Conservation (phyloP, 64 coral and sea anemone genomes). For the Pocillopora verrucosa region DNA sequence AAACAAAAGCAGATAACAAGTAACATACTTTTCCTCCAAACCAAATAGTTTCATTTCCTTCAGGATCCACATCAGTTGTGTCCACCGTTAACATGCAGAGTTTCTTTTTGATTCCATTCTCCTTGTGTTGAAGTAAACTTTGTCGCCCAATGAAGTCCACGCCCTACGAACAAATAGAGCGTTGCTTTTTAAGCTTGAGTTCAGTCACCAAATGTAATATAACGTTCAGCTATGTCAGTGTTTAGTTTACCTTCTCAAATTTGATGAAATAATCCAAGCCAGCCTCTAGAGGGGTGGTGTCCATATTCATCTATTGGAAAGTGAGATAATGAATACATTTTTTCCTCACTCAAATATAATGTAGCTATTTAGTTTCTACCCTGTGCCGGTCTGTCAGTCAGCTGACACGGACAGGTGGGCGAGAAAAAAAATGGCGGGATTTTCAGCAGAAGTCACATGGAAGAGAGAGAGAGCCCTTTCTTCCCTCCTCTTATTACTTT, state of each 20-base stretch:
- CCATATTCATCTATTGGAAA: slow-evolving; percentile 90
- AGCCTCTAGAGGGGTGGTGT: slow-evolving; percentile 86
- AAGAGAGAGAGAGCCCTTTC: too few species aligned
- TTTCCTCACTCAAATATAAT: neutral
- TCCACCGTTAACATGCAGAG: slow-evolving; percentile 86
- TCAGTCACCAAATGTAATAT: neutral
- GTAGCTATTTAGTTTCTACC: neutral
- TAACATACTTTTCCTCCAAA: slow-evolving; percentile 86
- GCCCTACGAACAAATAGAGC: slow-evolving; percentile 45
- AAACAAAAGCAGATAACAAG: neutral
- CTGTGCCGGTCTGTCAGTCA: too few species aligned
- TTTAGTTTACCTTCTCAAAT: slow-evolving; percentile 74
- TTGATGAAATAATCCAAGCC: slow-evolving; percentile 90
- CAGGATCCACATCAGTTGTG: slow-evolving; percentile 92
- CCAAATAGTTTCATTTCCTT: slow-evolving; percentile 97
- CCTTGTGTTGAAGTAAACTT: slow-evolving; percentile 70
- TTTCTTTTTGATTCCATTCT: slow-evolving; percentile 79
- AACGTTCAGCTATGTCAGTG: too few species aligned
- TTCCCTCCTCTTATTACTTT: too few species aligned
- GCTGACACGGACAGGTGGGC: too few species aligned
- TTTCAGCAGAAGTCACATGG: too few species aligned
- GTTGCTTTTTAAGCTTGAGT: neutral
- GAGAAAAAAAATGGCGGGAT: too few species aligned
- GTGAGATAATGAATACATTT: neutral
- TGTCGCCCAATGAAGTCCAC: slow-evolving; percentile 87